These are phyloP conservation scores for Microplitis mediator DNA, from an alignment of 1,140 invertebrate species.

Conservation along the genomic window DNA sequence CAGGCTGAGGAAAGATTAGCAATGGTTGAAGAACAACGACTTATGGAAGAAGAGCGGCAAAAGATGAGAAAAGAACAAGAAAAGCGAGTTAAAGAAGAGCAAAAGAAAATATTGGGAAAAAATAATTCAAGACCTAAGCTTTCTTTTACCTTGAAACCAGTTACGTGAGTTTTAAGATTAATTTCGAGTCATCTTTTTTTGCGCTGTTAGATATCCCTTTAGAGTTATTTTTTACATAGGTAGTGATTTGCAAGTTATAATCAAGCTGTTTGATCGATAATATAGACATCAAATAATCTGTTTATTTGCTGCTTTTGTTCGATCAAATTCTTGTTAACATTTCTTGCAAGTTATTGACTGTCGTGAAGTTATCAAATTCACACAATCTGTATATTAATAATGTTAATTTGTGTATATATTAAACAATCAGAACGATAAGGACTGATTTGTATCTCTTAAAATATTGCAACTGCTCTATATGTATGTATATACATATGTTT, in stretches of 20 bases:
- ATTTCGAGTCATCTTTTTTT: conserved; percentile 47
- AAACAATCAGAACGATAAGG: no score
- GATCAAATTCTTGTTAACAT: background rate
- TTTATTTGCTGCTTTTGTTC: background rate
- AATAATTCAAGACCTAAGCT: conserved; percentile 95
- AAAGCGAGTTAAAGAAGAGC: conserved; percentile 89
- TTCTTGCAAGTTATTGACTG: no score
- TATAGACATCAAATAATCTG: background rate
- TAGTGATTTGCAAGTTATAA: background rate
- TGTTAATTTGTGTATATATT: no score
- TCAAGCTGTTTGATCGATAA: background rate
- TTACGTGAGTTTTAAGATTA: conserved; percentile 66
- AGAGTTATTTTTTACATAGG: background rate
- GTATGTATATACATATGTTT: no score
- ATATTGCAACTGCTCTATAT: no score
- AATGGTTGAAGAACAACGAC: conserved; percentile 94
- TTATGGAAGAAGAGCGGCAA: conserved; percentile 94
- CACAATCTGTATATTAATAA: no score
- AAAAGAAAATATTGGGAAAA: conserved; percentile 96
- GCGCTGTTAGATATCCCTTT: background rate
- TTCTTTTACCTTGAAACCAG: conserved; percentile 87
- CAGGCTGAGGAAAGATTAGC: conserved; percentile 95
- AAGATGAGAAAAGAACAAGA: conserved; percentile 91
- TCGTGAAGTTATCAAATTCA: no score
- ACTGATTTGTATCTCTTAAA: no score